phyloP scores from a whole-genome alignment of 2,113 vertebrate genomes.

The Thamnophis sirtalis region DNA sequence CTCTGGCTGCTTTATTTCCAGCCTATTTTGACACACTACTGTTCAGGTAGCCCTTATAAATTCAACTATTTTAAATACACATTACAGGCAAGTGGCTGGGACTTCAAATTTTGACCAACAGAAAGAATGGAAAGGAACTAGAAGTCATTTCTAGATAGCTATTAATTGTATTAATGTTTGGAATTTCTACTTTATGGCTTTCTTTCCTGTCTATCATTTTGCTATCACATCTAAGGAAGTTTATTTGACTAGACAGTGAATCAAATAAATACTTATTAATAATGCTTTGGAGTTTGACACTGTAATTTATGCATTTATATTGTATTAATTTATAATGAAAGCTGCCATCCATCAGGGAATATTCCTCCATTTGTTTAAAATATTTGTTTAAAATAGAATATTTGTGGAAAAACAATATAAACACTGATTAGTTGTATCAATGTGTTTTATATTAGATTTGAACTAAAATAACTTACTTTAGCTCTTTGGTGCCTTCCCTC shows the following conservation, averaged over 20 bases:
- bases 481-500: background rate
- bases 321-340: background rate
- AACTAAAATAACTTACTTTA: background rate
- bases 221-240: background rate
- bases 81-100: background rate
- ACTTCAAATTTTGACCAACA: background rate
- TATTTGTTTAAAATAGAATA: no score
- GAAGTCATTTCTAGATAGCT: background rate
- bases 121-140: background rate
- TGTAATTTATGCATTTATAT: background rate
- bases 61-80: background rate
- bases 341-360: background rate
- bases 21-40: background rate
- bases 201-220: background rate
- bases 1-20: background rate
- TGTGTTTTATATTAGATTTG: background rate
- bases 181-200: constrained; percentile 14
- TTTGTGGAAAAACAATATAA: background rate
- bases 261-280: background rate
- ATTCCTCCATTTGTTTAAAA: background rate
- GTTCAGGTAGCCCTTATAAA: background rate
- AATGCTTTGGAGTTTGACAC: background rate
- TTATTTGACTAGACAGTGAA: background rate
- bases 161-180: fast-evolving
- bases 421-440: background rate